Percentiles rank a stretch among this genome's conserved stretches.
Conservation (phyloP, 2,888 invertebrate genomes). For the Alcis repandata region DNA sequence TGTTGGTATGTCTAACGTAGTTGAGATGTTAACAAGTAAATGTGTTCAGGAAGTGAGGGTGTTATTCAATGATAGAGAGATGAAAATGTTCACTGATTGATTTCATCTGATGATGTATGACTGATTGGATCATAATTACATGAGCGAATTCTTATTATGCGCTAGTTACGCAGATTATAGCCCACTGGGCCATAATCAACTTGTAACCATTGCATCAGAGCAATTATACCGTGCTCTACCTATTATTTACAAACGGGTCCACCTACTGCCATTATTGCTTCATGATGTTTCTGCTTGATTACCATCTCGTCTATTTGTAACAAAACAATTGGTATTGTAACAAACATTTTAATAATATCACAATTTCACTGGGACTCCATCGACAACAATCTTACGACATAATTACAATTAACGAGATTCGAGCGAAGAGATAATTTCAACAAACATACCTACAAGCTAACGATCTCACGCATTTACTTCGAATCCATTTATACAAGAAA, state of each 20-base stretch:
- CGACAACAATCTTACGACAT: conserved; percentile 52
- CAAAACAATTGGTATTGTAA: conserved; percentile 50
- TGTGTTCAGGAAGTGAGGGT: not conserved
- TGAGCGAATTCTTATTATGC: conserved; percentile 43
- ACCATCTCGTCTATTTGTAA: conserved; percentile 24
- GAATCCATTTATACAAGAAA: conserved; percentile 44
- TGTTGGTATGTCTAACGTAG: not conserved
- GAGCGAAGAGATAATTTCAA: conserved; percentile 60
- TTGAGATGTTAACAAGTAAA: not conserved
- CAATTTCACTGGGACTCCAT: conserved; percentile 80
- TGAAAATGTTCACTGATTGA: conserved; percentile 22
- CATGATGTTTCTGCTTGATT: conserved; percentile 13
- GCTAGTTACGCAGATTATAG: conserved; percentile 47
- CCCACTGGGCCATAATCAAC: conserved; percentile 47
- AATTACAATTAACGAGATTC: conserved; percentile 63
- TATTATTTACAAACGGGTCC: conserved; percentile 36
- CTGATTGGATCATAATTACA: conserved; percentile 42
- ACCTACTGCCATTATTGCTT: conserved; percentile 29
- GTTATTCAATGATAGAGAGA: not conserved
- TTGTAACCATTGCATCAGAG: conserved; percentile 52
- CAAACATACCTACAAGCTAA: conserved; percentile 57
- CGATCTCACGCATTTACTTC: conserved; percentile 52
- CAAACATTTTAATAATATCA: conserved; percentile 85
- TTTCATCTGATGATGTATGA: conserved; percentile 34
- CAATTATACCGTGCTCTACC: conserved; percentile 46